These are phyloP conservation scores for Anticlea derivata DNA, from an alignment of 2,888 invertebrate genomes.

Conservation along the genomic window DNA sequence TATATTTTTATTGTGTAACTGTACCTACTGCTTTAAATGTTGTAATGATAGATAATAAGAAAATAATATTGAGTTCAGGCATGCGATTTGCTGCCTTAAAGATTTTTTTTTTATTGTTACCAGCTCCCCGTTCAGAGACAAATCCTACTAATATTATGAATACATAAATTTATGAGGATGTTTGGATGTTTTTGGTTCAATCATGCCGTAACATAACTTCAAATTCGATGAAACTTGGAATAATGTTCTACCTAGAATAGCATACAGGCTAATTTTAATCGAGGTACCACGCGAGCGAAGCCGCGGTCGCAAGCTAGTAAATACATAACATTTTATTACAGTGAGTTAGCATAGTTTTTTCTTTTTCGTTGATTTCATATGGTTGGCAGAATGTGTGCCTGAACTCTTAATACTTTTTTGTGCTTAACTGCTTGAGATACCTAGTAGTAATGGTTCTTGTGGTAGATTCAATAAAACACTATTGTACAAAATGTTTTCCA, in stretches of 20 bases:
- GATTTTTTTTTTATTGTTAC: too few relatives aligned
- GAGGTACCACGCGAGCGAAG: too few relatives aligned
- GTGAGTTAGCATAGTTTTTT: background rate
- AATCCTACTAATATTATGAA: too few relatives aligned
- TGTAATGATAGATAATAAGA: slow-evolving; percentile 32
- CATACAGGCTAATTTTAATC: too few relatives aligned
- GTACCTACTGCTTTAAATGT: slow-evolving; percentile 49
- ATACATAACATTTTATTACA: too few relatives aligned
- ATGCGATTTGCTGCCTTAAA: background rate
- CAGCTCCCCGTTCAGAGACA: too few relatives aligned
- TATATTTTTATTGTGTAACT: background rate
- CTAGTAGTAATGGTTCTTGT: slow-evolving; percentile 7
- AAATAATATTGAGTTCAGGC: background rate
- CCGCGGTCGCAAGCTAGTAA: too few relatives aligned
- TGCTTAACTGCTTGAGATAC: slow-evolving; percentile 2
- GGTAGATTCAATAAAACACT: slow-evolving; percentile 18
- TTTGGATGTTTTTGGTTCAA: too few relatives aligned
- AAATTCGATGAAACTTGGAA: too few relatives aligned
- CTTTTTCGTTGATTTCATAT: background rate
- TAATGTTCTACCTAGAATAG: too few relatives aligned
- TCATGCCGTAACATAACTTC: too few relatives aligned
- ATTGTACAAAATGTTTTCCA: slow-evolving; percentile 34
- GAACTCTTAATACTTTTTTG: background rate
- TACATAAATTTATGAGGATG: too few relatives aligned
- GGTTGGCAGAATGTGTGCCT: slow-evolving; percentile 1